Evolutionary conservation across 2,113 vertebrate species (phyloP), one percentile per base, ranked within the genome.

Genomic region (Lonchura striata): DNA sequence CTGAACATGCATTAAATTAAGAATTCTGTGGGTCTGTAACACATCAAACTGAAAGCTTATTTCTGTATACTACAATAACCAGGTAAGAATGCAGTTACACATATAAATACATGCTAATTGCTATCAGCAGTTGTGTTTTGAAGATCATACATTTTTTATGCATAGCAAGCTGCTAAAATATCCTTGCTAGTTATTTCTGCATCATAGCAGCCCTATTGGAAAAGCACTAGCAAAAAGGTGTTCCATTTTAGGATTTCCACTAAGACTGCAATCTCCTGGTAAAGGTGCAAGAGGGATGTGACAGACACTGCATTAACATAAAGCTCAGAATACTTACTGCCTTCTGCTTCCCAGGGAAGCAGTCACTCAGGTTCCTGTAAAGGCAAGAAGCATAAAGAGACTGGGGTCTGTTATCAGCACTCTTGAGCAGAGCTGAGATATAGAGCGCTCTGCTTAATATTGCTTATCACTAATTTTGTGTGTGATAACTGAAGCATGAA

Each of bases 401-500:
- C 72, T 84, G 76, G 88, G 76, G 78, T 93, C 60, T 42, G 41
- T 82, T 92, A 95, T 90, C 94, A 95, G 64, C 56, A 49, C 76
- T 92, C 71, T 86, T 75, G 90, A 86, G 88, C 74, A 88, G 82
- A 94, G 72, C 79, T 86, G 60, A 6, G 27, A 27, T 82, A 80
- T 68, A 61, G 92, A 95, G 89, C 52, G 76, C 86, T 89, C 65
- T 90, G 92, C 83, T 94, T 95, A 88, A 94, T 97, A 95, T 69
- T 88, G 70, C 90, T 95, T 95, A 95, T 94, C 85, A 0, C 87
- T 96, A 95, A 94, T 97, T 96, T 85, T 92, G 77, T 89, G 95
- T 82, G 80, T 90, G 93, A 80, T 81, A 90, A 94, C 82, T 90
- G 95, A 94, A 96, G 94, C 94, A 95, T 94, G 96, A 96, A 87